Conservation (phyloP, 2,113 vertebrate species). For the Oxygymnocypris stewartii region DNA sequence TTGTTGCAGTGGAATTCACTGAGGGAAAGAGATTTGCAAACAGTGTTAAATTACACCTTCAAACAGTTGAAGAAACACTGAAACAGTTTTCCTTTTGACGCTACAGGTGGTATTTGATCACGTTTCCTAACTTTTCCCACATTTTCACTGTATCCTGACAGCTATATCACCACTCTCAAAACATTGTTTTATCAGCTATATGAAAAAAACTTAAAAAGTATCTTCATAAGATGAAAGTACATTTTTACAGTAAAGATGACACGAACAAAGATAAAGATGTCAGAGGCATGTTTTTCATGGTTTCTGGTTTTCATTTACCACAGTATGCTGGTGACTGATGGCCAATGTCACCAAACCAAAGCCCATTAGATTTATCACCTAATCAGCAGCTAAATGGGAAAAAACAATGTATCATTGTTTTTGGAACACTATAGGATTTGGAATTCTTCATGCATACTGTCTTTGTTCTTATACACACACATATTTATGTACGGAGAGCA, state of each 20-base stretch:
- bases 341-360: constrained; percentile 2
- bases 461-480: background rate
- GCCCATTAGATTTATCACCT: background rate
- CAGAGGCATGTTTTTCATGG: background rate
- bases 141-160: background rate
- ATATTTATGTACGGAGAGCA: constrained; percentile 43
- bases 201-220: constrained; percentile 3
- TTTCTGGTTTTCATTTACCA: constrained; percentile 30
- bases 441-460: background rate
- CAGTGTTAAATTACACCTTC: background rate
- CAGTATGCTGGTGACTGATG: background rate
- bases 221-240: background rate
- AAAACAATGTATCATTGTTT: constrained; percentile 21
- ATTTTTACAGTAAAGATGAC: background rate
- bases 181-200: background rate
- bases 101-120: background rate
- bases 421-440: background rate
- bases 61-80: background rate
- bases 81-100: background rate
- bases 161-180: background rate
- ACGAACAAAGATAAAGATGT: constrained; percentile 9
- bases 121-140: background rate
- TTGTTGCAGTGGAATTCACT: background rate
- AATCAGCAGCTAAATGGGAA: constrained; percentile 35
- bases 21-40: background rate